Conservation (phyloP, 2,888 invertebrate species). For the Drosophila birchii region DNA sequence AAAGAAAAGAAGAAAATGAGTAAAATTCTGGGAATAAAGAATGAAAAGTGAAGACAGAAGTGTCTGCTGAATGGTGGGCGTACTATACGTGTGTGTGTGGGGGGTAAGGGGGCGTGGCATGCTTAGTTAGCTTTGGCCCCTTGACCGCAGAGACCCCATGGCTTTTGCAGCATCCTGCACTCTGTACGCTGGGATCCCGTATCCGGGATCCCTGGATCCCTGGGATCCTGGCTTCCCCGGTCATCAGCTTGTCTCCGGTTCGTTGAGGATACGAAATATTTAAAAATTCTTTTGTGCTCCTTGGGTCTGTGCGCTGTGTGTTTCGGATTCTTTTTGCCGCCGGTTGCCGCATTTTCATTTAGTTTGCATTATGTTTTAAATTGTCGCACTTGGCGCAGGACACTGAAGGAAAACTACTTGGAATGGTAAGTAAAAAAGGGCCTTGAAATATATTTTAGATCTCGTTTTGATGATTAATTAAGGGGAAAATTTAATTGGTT, state of each 20-base stretch:
- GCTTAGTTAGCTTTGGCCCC: conserved; percentile 48
- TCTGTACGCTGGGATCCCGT: background rate
- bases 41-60: conserved; percentile 36
- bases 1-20: conserved; percentile 14
- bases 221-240: conserved; percentile 31
- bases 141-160: conserved; percentile 43
- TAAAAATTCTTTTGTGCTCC: conserved; percentile 50
- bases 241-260: conserved; percentile 45
- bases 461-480: accelerated
- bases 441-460: background rate
- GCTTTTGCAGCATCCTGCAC: conserved; percentile 12
- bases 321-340: conserved; percentile 7
- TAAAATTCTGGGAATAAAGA: conserved; percentile 36
- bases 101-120: conserved; percentile 33
- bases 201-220: conserved; percentile 15
- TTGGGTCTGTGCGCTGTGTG: conserved; percentile 4
- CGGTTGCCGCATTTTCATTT: conserved; percentile 53
- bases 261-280: conserved; percentile 44
- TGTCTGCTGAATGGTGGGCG: background rate
- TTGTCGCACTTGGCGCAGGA: conserved; percentile 52
- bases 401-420: conserved; percentile 12
- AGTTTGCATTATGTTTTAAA: conserved; percentile 56
- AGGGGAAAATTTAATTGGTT: background rate
- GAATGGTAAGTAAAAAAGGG: no score
- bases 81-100: conserved; percentile 1